phyloP scores from a whole-genome alignment of 2,888 invertebrate species.

The Agonopterix alstromeriana region DNA sequence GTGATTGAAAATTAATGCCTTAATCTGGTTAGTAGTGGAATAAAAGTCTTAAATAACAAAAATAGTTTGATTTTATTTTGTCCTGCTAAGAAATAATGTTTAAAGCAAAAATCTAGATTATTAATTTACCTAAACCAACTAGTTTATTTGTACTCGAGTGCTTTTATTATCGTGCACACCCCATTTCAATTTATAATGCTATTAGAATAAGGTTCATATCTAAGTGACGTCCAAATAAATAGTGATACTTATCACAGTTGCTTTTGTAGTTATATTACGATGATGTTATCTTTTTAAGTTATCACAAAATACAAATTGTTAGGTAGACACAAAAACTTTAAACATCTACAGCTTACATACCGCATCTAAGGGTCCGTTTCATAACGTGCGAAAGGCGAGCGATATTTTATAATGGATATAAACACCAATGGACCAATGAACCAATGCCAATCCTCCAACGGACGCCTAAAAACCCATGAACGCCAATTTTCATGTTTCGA shows the following conservation, averaged over 20 bases:
- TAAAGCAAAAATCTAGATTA: conserved; percentile 35
- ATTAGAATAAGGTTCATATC: neutral
- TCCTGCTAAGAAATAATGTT: conserved; percentile 41
- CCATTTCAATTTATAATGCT: neutral
- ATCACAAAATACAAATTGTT: too few relatives aligned
- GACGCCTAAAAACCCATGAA: too few relatives aligned
- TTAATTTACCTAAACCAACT: conserved; percentile 19
- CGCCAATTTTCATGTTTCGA: too few relatives aligned
- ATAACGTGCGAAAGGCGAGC: too few relatives aligned
- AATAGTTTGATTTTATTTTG: conserved; percentile 63
- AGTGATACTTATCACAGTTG: conserved; percentile 3
- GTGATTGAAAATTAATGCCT: too few relatives aligned
- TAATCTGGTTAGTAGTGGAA: neutral
- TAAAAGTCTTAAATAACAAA: conserved; percentile 55
- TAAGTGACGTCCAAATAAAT: neutral
- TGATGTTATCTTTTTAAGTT: too few relatives aligned
- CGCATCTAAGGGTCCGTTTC: too few relatives aligned
- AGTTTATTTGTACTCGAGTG: conserved; percentile 69
- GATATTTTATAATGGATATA: too few relatives aligned
- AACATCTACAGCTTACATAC: too few relatives aligned
- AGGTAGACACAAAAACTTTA: too few relatives aligned
- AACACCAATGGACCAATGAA: too few relatives aligned
- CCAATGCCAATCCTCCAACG: too few relatives aligned
- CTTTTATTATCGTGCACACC: conserved; percentile 40
- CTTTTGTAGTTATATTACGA: neutral